Evolutionary conservation across 1,140 invertebrate genomes (phyloP).

Genomic region (Andricus grossulariae): DNA sequence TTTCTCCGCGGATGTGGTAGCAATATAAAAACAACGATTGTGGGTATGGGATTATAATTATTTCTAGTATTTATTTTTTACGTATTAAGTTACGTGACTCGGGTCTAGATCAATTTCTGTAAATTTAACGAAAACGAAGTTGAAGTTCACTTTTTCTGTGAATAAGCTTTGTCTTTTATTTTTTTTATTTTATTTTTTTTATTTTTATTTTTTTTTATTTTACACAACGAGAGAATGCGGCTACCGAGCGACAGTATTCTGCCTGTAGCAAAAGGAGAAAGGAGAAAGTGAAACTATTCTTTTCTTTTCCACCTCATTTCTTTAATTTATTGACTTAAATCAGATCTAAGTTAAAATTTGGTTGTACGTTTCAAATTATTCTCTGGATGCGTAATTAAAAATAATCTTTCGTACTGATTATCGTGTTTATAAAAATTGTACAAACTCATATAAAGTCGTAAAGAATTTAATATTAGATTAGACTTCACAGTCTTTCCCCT

Average conservation of each 20-base stretch:
- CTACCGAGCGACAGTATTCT: neutral
- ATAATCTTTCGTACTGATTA: too few species aligned
- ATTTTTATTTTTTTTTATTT: slow-evolving; percentile 1
- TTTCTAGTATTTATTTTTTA: slow-evolving; percentile 4
- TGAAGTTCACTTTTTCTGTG: neutral
- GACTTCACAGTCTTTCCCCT: too few species aligned
- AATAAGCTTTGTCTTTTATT: neutral
- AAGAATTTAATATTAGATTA: too few species aligned
- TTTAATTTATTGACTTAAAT: neutral
- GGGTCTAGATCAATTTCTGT: neutral
- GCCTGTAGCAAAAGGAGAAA: slow-evolving; percentile 25
- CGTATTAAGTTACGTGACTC: neutral
- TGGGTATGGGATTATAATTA: slow-evolving; percentile 2
- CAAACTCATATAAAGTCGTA: too few species aligned
- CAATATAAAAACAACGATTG: neutral
- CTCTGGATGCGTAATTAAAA: too few species aligned
- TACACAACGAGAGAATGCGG: slow-evolving; percentile 18
- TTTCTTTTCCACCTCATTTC: neutral
- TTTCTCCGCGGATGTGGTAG: neutral
- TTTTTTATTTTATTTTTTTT: neutral
- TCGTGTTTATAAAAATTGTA: too few species aligned
- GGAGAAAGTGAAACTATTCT: neutral
- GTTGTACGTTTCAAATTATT: too few species aligned
- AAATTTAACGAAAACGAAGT: neutral
- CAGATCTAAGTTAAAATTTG: neutral